A percentile compares a stretch with the other conserved stretches of the same genome.
Conservation (phyloP, 2,888 invertebrate species). For the Chaitophorus viminalis region DNA sequence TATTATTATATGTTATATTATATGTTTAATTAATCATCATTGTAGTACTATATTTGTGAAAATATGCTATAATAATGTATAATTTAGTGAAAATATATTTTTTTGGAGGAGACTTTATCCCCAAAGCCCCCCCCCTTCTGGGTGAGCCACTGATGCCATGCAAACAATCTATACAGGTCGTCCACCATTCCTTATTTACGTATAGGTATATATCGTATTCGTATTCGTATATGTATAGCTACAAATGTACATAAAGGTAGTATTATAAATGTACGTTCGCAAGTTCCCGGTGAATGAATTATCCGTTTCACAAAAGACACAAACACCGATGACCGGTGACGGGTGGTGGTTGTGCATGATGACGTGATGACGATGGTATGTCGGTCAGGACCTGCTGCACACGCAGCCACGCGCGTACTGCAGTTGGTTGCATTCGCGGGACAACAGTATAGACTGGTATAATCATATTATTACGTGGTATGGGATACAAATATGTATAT, state of each 20-base stretch:
- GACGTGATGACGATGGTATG: neutral
- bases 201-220: no score
- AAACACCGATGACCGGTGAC: neutral
- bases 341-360: neutral
- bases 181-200: neutral
- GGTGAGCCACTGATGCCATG: no score
- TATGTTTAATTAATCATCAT: no score
- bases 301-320: neutral
- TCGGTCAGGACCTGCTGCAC: neutral
- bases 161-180: neutral
- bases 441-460: neutral
- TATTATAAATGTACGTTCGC: no score
- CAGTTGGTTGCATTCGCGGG: neutral
- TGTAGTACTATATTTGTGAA: no score
- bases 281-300: neutral
- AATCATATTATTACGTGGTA: neutral
- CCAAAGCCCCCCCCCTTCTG: no score
- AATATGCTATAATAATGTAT: no score
- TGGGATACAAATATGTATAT: neutral
- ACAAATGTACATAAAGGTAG: no score
- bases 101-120: no score
- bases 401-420: neutral
- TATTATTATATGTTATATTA: no score
- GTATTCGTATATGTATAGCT: no score
- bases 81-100: no score